Evolutionary conservation across 1,140 invertebrate genomes (phyloP).

Genomic region (Dreissena rostriformis): DNA sequence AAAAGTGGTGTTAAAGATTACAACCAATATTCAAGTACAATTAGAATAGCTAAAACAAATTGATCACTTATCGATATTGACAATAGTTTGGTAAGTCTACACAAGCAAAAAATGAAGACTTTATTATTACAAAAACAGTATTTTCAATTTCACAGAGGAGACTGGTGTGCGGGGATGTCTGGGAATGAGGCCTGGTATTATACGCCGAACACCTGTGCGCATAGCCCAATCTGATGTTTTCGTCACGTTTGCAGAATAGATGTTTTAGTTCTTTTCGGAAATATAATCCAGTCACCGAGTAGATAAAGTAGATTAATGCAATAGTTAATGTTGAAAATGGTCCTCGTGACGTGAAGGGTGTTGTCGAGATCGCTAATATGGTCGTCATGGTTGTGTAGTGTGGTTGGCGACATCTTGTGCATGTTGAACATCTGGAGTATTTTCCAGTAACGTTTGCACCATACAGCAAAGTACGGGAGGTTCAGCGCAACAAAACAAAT

Average conservation of each 20-base stretch:
- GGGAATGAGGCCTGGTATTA: too few relatives aligned
- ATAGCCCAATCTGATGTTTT: too few relatives aligned
- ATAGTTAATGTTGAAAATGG: conserved; percentile 72
- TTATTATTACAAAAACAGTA: too few relatives aligned
- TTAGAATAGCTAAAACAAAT: too few relatives aligned
- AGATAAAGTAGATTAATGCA: conserved; percentile 72
- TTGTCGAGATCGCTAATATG: conserved; percentile 27
- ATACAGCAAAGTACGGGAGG: conserved; percentile 69
- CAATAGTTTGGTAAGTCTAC: too few relatives aligned
- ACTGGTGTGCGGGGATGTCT: too few relatives aligned
- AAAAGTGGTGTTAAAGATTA: too few relatives aligned
- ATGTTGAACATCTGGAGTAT: conserved; percentile 15
- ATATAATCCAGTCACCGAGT: conserved; percentile 68
- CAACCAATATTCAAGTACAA: too few relatives aligned
- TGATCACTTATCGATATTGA: too few relatives aligned
- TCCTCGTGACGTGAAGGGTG: conserved; percentile 52
- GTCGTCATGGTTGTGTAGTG: not conserved
- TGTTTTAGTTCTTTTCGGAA: conserved; percentile 62
- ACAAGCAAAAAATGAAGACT: too few relatives aligned
- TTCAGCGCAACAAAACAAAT: conserved; percentile 67
- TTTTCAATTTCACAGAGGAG: too few relatives aligned
- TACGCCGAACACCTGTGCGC: too few relatives aligned
- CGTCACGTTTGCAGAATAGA: conserved; percentile 3
- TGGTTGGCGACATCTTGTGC: not conserved
- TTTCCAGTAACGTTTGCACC: conserved; percentile 60